These are phyloP conservation scores for Tethya wilhelma DNA, from an alignment of 37 sponge, comb jelly and placozoan species.

Conservation along the genomic window DNA sequence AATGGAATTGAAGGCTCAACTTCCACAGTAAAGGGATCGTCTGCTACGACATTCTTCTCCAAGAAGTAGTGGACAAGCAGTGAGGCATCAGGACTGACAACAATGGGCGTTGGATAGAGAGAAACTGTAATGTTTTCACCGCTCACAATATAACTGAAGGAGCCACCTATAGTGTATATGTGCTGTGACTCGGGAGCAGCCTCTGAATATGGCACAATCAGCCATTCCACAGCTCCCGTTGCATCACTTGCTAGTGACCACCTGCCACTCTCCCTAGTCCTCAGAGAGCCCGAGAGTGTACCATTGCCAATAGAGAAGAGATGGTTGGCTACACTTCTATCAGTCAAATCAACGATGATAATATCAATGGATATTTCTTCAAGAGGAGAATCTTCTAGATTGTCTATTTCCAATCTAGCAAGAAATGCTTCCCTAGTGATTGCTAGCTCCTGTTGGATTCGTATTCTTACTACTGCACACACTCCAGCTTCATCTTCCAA, in stretches of 20 bases:
- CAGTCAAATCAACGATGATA: constrained; percentile 1
- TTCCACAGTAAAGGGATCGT: constrained; percentile 42
- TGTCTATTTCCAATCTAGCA: constrained; percentile 47
- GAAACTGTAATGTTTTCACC: constrained; percentile 31
- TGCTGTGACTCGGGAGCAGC: constrained; percentile 37
- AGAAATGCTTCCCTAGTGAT: constrained; percentile 45
- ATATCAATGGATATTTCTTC: constrained; percentile 10
- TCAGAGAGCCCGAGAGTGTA: constrained; percentile 31
- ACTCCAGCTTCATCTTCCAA: constrained; percentile 39
- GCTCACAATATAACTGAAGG: constrained; percentile 8
- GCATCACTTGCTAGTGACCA: constrained; percentile 10
- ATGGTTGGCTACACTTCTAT: constrained; percentile 1
- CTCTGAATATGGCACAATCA: constrained; percentile 40
- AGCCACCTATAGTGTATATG: constrained; percentile 26
- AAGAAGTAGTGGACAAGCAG: constrained; percentile 44
- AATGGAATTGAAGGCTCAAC: constrained; percentile 47
- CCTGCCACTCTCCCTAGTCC: neutral
- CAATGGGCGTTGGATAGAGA: constrained; percentile 25
- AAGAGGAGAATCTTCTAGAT: constrained; percentile 16
- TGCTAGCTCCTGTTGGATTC: constrained; percentile 46
- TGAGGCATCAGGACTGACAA: constrained; percentile 34
- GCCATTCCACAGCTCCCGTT: constrained; percentile 30
- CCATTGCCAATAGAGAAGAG: constrained; percentile 33
- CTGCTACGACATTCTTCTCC: constrained; percentile 25
- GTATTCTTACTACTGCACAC: constrained; percentile 47